A percentile compares a stretch with the other conserved stretches of the same genome.
Evolutionary conservation across 2,797 vertebrate species (phyloP).

Genomic region (Parauchenoglanis ngamensis): DNA sequence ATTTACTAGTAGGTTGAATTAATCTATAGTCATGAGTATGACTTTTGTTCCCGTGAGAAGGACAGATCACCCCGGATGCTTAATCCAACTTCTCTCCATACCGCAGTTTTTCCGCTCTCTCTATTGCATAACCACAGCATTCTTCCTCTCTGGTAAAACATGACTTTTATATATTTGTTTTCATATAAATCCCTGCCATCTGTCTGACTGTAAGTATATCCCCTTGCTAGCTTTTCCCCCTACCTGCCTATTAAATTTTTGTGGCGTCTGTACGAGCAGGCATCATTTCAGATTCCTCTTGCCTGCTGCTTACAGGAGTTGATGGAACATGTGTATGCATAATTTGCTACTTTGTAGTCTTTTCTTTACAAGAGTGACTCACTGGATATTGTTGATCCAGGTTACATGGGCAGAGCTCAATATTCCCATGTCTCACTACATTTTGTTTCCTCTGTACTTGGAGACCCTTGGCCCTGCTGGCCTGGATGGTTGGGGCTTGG

Average conservation of each 20-base stretch:
- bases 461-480: slow-evolving; percentile 43
- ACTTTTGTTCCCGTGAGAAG: neutral
- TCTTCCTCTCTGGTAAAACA: slow-evolving; percentile 50
- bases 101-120: slow-evolving; percentile 34
- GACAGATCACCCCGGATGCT: neutral
- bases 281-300: slow-evolving; percentile 41
- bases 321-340: slow-evolving; percentile 11
- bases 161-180: slow-evolving; percentile 53
- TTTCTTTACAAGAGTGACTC: slow-evolving; percentile 25
- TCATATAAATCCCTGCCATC: slow-evolving; percentile 57
- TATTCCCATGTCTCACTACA: slow-evolving; percentile 13
- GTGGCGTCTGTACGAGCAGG: slow-evolving; percentile 33
- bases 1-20: neutral
- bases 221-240: slow-evolving; percentile 2
- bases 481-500: slow-evolving; percentile 31
- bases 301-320: slow-evolving; percentile 20
- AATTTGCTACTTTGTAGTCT: slow-evolving; percentile 14
- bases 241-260: slow-evolving; percentile 44
- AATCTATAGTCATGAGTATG: neutral
- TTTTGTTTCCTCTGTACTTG: slow-evolving; percentile 32
- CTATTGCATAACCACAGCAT: slow-evolving; percentile 34
- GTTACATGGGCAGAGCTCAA: slow-evolving; percentile 12
- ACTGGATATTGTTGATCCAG: slow-evolving; percentile 8
- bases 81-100: slow-evolving; percentile 14
- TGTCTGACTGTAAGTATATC: slow-evolving; percentile 49